Conservation (phyloP, 2,888 invertebrate genomes). For the Cryptosula pallasiana region DNA sequence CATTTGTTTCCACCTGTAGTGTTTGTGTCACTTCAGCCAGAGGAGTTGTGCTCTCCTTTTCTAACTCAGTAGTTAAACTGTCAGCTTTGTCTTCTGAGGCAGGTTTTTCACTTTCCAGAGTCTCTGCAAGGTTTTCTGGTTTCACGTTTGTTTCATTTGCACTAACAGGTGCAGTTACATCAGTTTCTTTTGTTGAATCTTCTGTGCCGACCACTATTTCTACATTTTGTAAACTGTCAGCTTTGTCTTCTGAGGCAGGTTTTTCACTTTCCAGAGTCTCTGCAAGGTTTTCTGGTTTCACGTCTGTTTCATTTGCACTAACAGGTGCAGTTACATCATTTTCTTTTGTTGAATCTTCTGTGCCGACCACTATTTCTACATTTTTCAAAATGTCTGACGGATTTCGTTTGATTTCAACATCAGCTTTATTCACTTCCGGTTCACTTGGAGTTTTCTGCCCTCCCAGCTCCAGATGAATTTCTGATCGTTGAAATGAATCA, state of each 20-base stretch:
- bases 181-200: not conserved
- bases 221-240: no score
- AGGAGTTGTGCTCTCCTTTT: no score
- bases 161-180: no score
- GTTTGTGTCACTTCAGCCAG: no score
- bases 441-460: not conserved
- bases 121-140: not conserved
- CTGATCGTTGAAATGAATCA: not conserved
- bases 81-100: no score
- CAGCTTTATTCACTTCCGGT: no score
- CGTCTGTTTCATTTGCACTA: not conserved
- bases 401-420: no score
- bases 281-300: not conserved
- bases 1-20: no score
- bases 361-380: not conserved
- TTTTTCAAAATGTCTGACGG: not conserved
- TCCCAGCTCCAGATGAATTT: not conserved
- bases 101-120: not conserved
- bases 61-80: no score
- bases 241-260: no score
- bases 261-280: not conserved
- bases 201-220: not conserved
- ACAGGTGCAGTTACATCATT: no score
- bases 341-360: not conserved
- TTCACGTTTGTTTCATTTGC: not conserved